Percentiles rank a stretch among this genome's conserved stretches.
These are phyloP conservation scores for Phocoena phocoena DNA, from an alignment of 2,113 vertebrate species.

Conservation along the genomic window DNA sequence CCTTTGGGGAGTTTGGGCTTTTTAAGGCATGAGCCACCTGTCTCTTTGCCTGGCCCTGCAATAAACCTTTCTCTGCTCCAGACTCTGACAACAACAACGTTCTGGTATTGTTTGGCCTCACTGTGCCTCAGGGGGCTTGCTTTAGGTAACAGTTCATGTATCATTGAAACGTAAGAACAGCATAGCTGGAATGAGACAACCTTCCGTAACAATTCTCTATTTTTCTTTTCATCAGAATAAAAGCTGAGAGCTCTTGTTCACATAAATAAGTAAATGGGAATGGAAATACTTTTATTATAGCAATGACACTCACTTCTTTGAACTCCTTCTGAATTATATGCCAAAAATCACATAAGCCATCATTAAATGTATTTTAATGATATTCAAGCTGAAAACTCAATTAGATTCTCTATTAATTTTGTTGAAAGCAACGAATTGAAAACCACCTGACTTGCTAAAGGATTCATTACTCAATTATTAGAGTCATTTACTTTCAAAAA, in stretches of 20 bases:
- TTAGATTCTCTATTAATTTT: slow-evolving; percentile 14
- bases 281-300: not conserved
- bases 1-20: not conserved
- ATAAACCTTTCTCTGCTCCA: not conserved
- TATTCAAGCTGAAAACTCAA: not conserved
- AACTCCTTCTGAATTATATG: not conserved
- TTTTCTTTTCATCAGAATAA: not conserved
- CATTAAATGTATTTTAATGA: slow-evolving; percentile 8
- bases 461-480: not conserved
- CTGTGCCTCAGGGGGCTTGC: not conserved
- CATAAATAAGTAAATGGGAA: not conserved
- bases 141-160: not conserved
- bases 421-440: not conserved
- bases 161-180: not conserved
- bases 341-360: not conserved
- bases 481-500: not conserved
- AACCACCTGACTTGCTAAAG: not conserved
- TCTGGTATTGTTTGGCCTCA: not conserved
- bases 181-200: not conserved
- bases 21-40: too few relatives aligned
- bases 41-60: not conserved
- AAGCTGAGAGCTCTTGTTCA: not conserved
- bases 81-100: not conserved
- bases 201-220: not conserved
- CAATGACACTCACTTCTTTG: not conserved